Evolutionary conservation across 1,140 invertebrate genomes (phyloP).

Genomic region (Drosophila lini): DNA sequence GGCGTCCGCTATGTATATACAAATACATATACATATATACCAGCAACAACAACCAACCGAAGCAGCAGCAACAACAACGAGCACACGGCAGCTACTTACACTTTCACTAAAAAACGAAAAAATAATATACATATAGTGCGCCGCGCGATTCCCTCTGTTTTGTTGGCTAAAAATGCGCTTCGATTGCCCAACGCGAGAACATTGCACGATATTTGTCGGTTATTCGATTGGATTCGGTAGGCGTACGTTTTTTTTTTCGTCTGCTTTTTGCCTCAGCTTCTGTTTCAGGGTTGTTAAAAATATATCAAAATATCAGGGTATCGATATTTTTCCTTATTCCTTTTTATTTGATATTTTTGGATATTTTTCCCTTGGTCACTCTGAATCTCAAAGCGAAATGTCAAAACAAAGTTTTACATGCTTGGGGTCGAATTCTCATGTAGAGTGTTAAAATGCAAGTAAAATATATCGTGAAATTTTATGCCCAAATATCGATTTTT

Average conservation of each 20-base stretch:
- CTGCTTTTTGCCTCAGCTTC: slow-evolving; percentile 11
- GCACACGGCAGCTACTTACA: slow-evolving; percentile 57
- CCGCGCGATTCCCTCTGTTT: slow-evolving; percentile 52
- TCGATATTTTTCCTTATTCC: too few species aligned
- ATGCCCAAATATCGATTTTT: too few species aligned
- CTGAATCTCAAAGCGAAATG: too few species aligned
- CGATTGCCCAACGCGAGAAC: slow-evolving; percentile 14
- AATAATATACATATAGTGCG: slow-evolving; percentile 58
- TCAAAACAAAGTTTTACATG: too few species aligned
- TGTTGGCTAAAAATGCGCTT: slow-evolving; percentile 24
- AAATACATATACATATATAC: slow-evolving; percentile 2
- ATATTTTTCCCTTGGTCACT: too few species aligned
- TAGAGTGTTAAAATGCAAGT: too few species aligned
- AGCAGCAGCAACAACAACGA: slow-evolving; percentile 37
- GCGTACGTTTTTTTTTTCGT: slow-evolving; percentile 9
- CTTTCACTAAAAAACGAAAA: slow-evolving; percentile 71
- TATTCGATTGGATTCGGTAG: slow-evolving; percentile 8
- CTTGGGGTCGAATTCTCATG: too few species aligned
- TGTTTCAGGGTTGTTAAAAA: background rate
- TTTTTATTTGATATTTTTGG: too few species aligned
- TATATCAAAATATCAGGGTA: too few species aligned
- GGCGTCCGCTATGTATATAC: slow-evolving; percentile 16
- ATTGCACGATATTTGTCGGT: slow-evolving; percentile 14
- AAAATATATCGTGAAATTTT: too few species aligned
- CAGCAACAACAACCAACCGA: slow-evolving; percentile 34